A percentile compares a stretch with the other conserved stretches of the same genome.
These are phyloP conservation scores for Himalopsyche phryganea DNA, from an alignment of 1,140 invertebrate species.

Conservation along the genomic window DNA sequence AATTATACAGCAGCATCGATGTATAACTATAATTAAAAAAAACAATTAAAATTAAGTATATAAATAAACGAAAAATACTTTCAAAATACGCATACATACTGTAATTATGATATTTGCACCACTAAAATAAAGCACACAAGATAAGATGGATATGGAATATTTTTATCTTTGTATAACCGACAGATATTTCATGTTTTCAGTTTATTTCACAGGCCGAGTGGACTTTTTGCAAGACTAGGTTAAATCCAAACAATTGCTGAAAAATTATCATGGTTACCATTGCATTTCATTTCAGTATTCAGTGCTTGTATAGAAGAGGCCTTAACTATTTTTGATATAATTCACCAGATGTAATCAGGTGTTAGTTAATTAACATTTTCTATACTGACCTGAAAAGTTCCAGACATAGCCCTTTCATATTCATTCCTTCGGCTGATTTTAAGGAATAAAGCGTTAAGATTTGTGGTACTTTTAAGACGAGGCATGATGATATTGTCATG, in stretches of 20 bases:
- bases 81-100: not conserved
- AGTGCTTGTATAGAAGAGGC: not conserved
- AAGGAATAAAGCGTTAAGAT: constrained; percentile 58
- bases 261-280: not conserved
- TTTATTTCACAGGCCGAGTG: not conserved
- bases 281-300: not conserved
- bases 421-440: constrained; percentile 61
- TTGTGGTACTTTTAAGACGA: constrained; percentile 69
- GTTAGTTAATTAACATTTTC: not conserved
- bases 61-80: not conserved
- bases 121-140: not conserved
- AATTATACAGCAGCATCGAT: constrained; percentile 68
- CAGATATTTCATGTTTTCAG: not conserved
- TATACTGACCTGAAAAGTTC: constrained; percentile 61
- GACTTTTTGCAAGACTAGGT: not conserved
- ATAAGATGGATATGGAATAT: too few relatives aligned
- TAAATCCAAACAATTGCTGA: not conserved
- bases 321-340: too few relatives aligned
- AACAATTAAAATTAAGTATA: constrained; percentile 8
- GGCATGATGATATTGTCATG: constrained; percentile 63
- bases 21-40: constrained; percentile 59
- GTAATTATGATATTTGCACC: not conserved
- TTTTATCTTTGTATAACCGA: not conserved
- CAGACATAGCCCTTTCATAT: constrained; percentile 58
- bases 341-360: not conserved